phyloP scores from a whole-genome alignment of 2,113 vertebrate genomes.

The Lagopus leucura region DNA sequence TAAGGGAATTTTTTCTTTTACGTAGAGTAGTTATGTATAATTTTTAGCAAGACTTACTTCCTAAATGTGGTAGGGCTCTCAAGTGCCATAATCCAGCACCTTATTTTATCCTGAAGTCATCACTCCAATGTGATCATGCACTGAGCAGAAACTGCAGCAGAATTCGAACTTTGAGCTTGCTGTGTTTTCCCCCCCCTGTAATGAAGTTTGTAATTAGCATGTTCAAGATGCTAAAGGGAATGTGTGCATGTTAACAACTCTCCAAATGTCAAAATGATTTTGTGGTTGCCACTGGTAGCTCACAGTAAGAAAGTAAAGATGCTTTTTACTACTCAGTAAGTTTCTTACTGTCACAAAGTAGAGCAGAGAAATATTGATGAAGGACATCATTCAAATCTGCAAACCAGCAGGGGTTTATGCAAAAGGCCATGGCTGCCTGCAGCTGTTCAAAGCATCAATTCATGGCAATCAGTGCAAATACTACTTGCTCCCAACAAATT shows the following conservation, averaged over 20 bases:
- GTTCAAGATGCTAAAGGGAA: slow-evolving; percentile 47
- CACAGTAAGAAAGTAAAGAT: slow-evolving; percentile 12
- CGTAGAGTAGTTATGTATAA: not conserved
- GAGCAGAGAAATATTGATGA: slow-evolving; percentile 26
- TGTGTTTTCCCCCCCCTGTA: not conserved
- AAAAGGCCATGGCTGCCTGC: slow-evolving; percentile 61
- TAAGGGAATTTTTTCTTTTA: not conserved
- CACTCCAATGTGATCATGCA: not conserved
- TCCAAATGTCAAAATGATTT: slow-evolving; percentile 59
- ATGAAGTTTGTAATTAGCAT: slow-evolving; percentile 54
- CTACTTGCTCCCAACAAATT: not conserved
- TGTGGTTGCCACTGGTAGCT: slow-evolving; percentile 7
- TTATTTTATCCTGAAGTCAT: not conserved
- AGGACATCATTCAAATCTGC: slow-evolving; percentile 22
- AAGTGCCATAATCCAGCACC: not conserved
- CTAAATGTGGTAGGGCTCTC: not conserved
- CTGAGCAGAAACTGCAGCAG: not conserved
- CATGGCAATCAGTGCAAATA: not conserved
- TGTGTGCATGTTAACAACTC: slow-evolving; percentile 18
- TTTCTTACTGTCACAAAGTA: slow-evolving; percentile 33
- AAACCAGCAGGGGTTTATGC: slow-evolving; percentile 1
- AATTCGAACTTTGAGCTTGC: not conserved
- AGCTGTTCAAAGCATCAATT: slow-evolving; percentile 14
- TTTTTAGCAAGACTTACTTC: not conserved
- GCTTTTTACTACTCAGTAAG: not conserved